phyloP scores from a whole-genome alignment of 2,888 invertebrate species.

The Brachynemurus nebulosus region DNA sequence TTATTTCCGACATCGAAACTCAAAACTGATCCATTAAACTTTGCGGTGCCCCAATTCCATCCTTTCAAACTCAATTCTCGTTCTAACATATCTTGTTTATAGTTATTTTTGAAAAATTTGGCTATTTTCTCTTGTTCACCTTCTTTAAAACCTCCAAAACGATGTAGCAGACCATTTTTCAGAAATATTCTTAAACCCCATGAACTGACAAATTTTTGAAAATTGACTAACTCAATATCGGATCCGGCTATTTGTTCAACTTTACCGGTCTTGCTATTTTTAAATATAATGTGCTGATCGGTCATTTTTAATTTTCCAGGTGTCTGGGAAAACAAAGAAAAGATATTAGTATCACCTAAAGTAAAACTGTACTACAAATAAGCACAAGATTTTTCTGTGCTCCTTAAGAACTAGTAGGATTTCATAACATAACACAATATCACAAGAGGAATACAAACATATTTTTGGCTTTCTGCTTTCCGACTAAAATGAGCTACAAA shows the following conservation, averaged over 20 bases:
- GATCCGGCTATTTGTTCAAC: constrained; percentile 74
- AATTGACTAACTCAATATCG: constrained; percentile 84
- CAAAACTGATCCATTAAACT: constrained; percentile 77
- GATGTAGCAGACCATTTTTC: constrained; percentile 77
- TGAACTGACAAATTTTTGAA: constrained; percentile 81
- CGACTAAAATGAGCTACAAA: too few relatives aligned
- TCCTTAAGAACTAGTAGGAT: too few relatives aligned
- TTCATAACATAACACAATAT: too few relatives aligned
- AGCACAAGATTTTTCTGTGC: too few relatives aligned
- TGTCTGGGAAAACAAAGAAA: constrained; percentile 44
- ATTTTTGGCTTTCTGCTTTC: too few relatives aligned
- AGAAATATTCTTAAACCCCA: constrained; percentile 83
- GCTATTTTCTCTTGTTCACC: constrained; percentile 83
- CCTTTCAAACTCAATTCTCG: constrained; percentile 90
- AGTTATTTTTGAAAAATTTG: constrained; percentile 72
- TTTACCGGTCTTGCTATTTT: constrained; percentile 92
- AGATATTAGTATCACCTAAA: too few relatives aligned
- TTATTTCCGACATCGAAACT: constrained; percentile 72
- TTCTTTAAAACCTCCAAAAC: constrained; percentile 91
- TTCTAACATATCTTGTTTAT: constrained; percentile 74
- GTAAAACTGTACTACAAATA: too few relatives aligned
- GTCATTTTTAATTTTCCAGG: constrained; percentile 86
- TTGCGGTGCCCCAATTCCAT: constrained; percentile 98
- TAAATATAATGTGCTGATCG: constrained; percentile 80
- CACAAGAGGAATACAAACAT: too few relatives aligned